Evolutionary conservation across 2,888 invertebrate genomes (phyloP).

Genomic region (Drosophila demipolita): DNA sequence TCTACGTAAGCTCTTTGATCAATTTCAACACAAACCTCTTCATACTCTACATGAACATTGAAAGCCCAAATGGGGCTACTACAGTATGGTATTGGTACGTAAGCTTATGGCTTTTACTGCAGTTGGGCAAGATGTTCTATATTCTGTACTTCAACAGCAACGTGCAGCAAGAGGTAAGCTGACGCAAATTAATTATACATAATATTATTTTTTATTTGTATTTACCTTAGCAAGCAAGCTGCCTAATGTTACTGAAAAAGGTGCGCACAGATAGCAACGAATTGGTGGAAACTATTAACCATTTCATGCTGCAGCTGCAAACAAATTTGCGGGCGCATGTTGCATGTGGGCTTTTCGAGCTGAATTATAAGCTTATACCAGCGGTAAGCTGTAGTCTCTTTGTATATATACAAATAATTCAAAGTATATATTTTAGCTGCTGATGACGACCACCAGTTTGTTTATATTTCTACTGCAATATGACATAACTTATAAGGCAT

Average conservation of each 20-base stretch:
- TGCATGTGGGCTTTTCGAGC: conserved; percentile 50
- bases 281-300: conserved; percentile 47
- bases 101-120: conserved; percentile 49
- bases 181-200: background rate
- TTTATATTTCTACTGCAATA: conserved; percentile 69
- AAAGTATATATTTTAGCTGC: conserved; percentile 28
- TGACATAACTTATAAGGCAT: conserved; percentile 61
- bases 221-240: conserved; percentile 38
- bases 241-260: conserved; percentile 36
- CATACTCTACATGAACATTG: conserved; percentile 51
- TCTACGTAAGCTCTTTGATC: conserved; percentile 51
- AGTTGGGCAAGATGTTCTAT: conserved; percentile 45
- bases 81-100: conserved; percentile 47
- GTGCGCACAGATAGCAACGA: conserved; percentile 8
- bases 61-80: conserved; percentile 1
- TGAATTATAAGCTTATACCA: conserved; percentile 56
- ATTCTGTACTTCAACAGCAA: conserved; percentile 54
- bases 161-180: conserved; percentile 44
- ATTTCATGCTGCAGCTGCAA: conserved; percentile 55
- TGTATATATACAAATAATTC: background rate
- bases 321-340: conserved; percentile 49
- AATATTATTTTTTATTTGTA: background rate
- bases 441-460: conserved; percentile 55
- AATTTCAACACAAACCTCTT: conserved; percentile 63
- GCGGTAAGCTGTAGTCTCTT: conserved; percentile 33